Percentiles rank a stretch among this genome's conserved stretches.
These are phyloP conservation scores for Malthinus seriepunctatus DNA, from an alignment of 2,888 invertebrate species.

Conservation along the genomic window DNA sequence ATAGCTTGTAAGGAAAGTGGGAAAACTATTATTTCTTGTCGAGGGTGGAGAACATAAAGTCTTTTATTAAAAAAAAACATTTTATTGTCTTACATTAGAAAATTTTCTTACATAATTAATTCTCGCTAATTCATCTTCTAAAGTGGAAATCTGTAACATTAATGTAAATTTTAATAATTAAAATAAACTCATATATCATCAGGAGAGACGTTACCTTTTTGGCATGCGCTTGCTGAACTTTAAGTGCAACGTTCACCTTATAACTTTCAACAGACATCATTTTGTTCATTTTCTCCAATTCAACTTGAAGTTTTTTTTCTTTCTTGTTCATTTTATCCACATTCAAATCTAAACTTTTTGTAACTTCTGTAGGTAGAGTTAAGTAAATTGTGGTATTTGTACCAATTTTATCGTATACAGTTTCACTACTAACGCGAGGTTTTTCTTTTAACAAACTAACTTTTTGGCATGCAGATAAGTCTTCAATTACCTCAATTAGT, in stretches of 20 bases:
- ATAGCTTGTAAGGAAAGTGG: too few relatives aligned
- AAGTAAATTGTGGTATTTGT: constrained; percentile 41
- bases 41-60: too few relatives aligned
- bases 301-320: constrained; percentile 45
- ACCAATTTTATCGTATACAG: constrained; percentile 41
- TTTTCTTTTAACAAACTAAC: constrained; percentile 21
- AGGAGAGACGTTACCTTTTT: constrained; percentile 43
- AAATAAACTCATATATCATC: neutral
- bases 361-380: constrained; percentile 44
- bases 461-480: constrained; percentile 41
- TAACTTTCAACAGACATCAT: constrained; percentile 44
- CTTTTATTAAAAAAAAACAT: neutral
- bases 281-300: constrained; percentile 47
- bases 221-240: constrained; percentile 42
- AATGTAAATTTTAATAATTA: constrained; percentile 11
- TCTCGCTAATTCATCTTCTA: constrained; percentile 44
- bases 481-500: constrained; percentile 39
- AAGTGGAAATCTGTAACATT: constrained; percentile 37
- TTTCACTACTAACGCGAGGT: constrained; percentile 4
- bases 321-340: constrained; percentile 44
- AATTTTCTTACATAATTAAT: constrained; percentile 39
- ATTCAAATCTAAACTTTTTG: constrained; percentile 41
- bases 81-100: constrained; percentile 7
- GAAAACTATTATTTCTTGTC: too few relatives aligned
- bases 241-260: constrained; percentile 41